These are phyloP conservation scores for Thunnus albacares DNA, from an alignment of 2,797 vertebrate genomes.

Conservation along the genomic window DNA sequence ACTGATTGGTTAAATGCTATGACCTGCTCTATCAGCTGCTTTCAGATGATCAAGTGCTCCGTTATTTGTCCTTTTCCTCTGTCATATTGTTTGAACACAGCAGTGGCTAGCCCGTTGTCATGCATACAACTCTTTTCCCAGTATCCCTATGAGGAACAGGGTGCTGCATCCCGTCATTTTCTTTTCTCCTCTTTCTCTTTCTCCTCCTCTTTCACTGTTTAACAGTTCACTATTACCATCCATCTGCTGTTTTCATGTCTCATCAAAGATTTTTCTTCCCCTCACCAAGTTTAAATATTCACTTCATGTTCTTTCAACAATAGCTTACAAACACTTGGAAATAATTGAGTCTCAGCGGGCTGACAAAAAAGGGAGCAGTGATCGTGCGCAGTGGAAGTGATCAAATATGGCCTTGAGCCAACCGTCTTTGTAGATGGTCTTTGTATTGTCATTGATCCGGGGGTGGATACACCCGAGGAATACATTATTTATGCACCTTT, in stretches of 20 bases:
- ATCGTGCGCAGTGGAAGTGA: slow-evolving; percentile 81
- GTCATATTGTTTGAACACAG: slow-evolving; percentile 52
- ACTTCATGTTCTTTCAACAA: slow-evolving; percentile 83
- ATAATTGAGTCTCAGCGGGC: slow-evolving; percentile 86
- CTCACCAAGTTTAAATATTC: slow-evolving; percentile 80
- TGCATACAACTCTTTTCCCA: slow-evolving; percentile 49
- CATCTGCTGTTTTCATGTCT: slow-evolving; percentile 79
- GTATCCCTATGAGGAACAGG: slow-evolving; percentile 53
- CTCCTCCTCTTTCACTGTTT: slow-evolving; percentile 48
- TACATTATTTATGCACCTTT: slow-evolving; percentile 84
- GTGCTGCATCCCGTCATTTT: slow-evolving; percentile 56
- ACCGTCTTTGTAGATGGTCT: slow-evolving; percentile 86
- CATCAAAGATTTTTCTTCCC: slow-evolving; percentile 77
- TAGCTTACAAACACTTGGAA: slow-evolving; percentile 87
- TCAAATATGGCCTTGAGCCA: slow-evolving; percentile 89
- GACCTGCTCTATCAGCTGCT: slow-evolving; percentile 48
- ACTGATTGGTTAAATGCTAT: slow-evolving; percentile 38
- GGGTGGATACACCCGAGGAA: slow-evolving; percentile 81
- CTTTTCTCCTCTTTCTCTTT: slow-evolving; percentile 27
- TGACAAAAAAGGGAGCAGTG: slow-evolving; percentile 74
- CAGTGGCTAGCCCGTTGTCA: slow-evolving; percentile 48
- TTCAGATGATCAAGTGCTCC: slow-evolving; percentile 53
- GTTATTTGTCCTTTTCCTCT: slow-evolving; percentile 61
- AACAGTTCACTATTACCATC: slow-evolving; percentile 78
- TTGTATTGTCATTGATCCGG: slow-evolving; percentile 87